Conservation (phyloP, 2,113 vertebrate species). For the Mormoops blainvillei region DNA sequence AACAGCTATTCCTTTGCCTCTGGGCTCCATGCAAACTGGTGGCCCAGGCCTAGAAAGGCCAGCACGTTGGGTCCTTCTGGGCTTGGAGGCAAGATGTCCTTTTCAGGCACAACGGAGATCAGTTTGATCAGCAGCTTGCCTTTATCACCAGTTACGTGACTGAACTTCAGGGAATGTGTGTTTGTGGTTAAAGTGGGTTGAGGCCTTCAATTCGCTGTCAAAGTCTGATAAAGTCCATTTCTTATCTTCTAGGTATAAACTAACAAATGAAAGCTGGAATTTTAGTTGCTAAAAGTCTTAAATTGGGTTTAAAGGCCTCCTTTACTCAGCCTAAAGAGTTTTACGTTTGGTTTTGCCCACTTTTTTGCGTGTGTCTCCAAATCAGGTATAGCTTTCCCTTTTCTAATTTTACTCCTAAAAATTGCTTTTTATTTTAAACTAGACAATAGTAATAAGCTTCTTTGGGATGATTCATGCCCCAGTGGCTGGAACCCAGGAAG, state of each 20-base stretch:
- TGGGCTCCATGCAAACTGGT: neutral
- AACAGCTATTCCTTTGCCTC: neutral
- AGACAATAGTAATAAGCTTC: neutral
- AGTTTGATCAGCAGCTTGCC: neutral
- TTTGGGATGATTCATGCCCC: neutral
- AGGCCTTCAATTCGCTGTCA: neutral
- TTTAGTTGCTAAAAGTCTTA: neutral
- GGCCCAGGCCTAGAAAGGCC: neutral
- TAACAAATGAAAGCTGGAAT: neutral
- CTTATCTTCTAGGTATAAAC: neutral
- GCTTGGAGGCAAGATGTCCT: slow-evolving; percentile 16
- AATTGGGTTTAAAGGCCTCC: neutral
- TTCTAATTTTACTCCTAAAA: neutral
- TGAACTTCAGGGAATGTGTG: neutral
- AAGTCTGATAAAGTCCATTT: neutral
- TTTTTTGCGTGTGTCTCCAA: neutral
- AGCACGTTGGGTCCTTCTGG: neutral
- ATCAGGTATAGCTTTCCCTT: neutral
- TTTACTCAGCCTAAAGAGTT: neutral
- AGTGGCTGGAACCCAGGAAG: neutral
- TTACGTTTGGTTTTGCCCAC: neutral
- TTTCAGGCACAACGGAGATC: neutral
- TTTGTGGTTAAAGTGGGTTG: neutral
- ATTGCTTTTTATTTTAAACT: neutral
- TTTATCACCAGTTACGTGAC: neutral